A percentile compares a stretch with the other conserved stretches of the same genome.
Evolutionary conservation across 2,797 vertebrate species (phyloP).

Genomic region (Phrynocephalus vlangalii): DNA sequence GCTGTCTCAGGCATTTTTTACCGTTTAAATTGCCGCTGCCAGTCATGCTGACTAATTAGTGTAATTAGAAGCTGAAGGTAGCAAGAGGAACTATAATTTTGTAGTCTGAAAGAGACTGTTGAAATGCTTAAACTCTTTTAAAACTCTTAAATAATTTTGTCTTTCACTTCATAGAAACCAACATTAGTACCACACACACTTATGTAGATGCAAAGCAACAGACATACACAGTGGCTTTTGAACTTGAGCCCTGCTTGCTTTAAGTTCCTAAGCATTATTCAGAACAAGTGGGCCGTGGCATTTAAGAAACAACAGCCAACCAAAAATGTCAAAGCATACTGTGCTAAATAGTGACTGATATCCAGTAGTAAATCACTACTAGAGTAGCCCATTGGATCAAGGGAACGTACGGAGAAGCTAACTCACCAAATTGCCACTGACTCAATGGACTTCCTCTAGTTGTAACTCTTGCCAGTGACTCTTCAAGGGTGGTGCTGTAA

Average conservation of each 20-base stretch:
- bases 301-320: not conserved
- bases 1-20: slow-evolving; percentile 2
- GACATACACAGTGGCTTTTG: not conserved
- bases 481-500: not conserved
- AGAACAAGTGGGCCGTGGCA: not conserved
- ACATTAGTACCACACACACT: not conserved
- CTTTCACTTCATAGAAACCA: not conserved
- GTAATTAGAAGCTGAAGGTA: slow-evolving; percentile 23
- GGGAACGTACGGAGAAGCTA: too few species aligned
- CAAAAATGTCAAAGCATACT: too few species aligned
- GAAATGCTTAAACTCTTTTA: not conserved
- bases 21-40: slow-evolving; percentile 17
- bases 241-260: not conserved
- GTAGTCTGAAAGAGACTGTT: not conserved
- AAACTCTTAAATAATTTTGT: not conserved
- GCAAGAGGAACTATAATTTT: slow-evolving; percentile 28
- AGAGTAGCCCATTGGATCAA: too few species aligned
- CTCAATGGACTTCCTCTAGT: too few species aligned
- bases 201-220: not conserved
- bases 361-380: too few species aligned
- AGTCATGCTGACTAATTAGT: slow-evolving; percentile 27
- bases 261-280: not conserved
- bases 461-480: not conserved
- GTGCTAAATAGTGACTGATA: too few species aligned
- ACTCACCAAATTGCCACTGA: too few species aligned